Evolutionary conservation across 1,140 invertebrate species (phyloP), one percentile per base, ranked within the genome.

Genomic region (Cyphomyrmex costatus): DNA sequence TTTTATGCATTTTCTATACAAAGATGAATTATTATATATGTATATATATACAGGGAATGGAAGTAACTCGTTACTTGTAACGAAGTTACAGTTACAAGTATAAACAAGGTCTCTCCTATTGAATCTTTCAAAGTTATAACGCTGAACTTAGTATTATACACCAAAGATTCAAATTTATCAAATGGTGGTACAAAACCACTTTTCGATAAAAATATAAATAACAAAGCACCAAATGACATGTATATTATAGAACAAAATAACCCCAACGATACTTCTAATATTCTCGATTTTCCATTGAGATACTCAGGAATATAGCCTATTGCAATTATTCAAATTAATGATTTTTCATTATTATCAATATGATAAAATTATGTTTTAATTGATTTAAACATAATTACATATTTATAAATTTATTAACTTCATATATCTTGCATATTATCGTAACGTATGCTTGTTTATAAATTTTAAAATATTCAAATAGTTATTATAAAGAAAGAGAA

Each of bases 211-310:
- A 84, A 87, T 10, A 61, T 19, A n/a, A 91, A 68, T 60, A 89
- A 16, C 16, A 89, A 21, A 12, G 58, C 68, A 5, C 80, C 12
- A 27, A 86, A 89, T n/a, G 82, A 76, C 3, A 46, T 76, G 4
- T 49, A 61, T 24, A 88, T 68, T 21, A 88, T 5, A 12, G 3
- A 42, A 5, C 80, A 85, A 24, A 89, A 89, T 0, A 89, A 1
- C 0, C 74, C 53, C 12, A 70, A n/a, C 1, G 74, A 70, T 36
- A 86, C 24, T 58, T 86, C 86, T 3, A 89, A 8, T 0, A 96
- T 92, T 97, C 96, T 95, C 98, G 98, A 95, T 98, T 98, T 94
- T 98, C 97, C 90, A 95, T 95, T 68, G 99, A 95, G 85, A 98
- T 96, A 21, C 7, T 56, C 91, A 85, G 77, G 87, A 93, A 90